Evolutionary conservation across 2,888 invertebrate genomes (phyloP).

Genomic region (Volucella zonaria): DNA sequence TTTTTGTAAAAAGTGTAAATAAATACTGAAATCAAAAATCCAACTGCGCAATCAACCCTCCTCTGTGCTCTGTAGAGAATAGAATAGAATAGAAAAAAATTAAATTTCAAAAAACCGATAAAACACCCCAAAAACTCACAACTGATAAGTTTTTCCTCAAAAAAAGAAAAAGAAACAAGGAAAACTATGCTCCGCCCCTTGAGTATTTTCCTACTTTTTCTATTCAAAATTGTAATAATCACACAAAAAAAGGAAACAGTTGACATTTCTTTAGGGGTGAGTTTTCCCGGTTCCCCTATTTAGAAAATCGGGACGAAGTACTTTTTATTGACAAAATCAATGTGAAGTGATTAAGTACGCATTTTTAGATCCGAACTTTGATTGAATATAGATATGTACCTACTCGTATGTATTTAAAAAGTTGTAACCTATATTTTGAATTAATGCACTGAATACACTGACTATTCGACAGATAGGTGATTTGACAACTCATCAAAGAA

Average conservation of each 20-base stretch:
- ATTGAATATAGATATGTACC: no score
- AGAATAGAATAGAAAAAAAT: constrained; percentile 33
- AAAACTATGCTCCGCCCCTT: constrained; percentile 81
- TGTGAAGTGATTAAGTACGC: constrained; percentile 63
- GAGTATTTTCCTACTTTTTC: constrained; percentile 74
- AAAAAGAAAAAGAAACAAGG: constrained; percentile 75
- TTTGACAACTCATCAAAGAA: constrained; percentile 7
- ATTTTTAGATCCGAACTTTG: constrained; percentile 46
- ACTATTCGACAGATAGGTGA: constrained; percentile 15
- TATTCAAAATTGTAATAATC: constrained; percentile 60
- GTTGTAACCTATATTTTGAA: background rate
- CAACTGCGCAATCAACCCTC: constrained; percentile 69
- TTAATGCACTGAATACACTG: background rate
- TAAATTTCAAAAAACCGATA: constrained; percentile 79
- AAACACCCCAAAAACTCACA: constrained; percentile 82
- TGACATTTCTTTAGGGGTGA: constrained; percentile 59
- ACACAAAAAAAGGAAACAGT: constrained; percentile 49
- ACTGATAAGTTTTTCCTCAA: constrained; percentile 82
- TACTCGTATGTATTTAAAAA: constrained; percentile 20
- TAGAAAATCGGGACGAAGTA: constrained; percentile 44
- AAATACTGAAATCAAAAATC: constrained; percentile 79
- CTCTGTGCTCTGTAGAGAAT: constrained; percentile 8
- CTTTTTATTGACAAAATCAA: constrained; percentile 65
- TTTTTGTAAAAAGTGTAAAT: constrained; percentile 80
- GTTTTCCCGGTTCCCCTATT: constrained; percentile 40